Base-by-base conservation (phyloP, 2,888 invertebrate species). In the Eupeodes luniger region DNA sequence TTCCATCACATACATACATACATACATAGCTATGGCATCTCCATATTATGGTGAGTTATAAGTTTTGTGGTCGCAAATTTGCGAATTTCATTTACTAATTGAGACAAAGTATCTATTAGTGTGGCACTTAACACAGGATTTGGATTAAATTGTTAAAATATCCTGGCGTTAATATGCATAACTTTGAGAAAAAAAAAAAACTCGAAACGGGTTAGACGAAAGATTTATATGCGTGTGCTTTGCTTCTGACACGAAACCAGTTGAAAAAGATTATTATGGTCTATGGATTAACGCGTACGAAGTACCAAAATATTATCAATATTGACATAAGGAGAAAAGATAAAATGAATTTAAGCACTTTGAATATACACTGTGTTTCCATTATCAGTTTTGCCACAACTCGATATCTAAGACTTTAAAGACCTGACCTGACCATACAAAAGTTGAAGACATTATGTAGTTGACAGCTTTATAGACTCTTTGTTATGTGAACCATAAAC, bases 71-170 rank as follows among this genome's bases (percentile, higher is more conserved):
- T 85, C 70, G 69, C 88, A 85, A 88, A 84, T 88, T 87, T 74
- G 81, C 62, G 55, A 78, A 85, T 85, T 85, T 84, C 77, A 88
- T 85, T 88, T 75, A 49, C 85, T 88, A 88, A 88, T 88, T 88
- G 88, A 88, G 88, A 88, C 88, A 88, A 88, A 88, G 85, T 88
- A 77, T 77, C 88, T 78, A 88, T 88, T 81, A 88, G 78, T 16
- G 47, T 88, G 85, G 64, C 88, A 70, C 64, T 75, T 74, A 75
- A 85, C 88, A 88, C 74, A 67, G 78, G 69, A 88, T 85, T 81
- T 81, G 81, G 81, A 88, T 88, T 85, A 88, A 88, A 88, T 81
- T 84, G 88, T 88, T 75, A 78, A 85, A 81, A 85, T 75, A 74
- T 81, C 51, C 53, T 44, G 34, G 34, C 67, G 80, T 70, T 51